A percentile compares a stretch with the other conserved stretches of the same genome.
Evolutionary conservation across 2,113 vertebrate species (phyloP).

Genomic region (Thunnus maccoyii): DNA sequence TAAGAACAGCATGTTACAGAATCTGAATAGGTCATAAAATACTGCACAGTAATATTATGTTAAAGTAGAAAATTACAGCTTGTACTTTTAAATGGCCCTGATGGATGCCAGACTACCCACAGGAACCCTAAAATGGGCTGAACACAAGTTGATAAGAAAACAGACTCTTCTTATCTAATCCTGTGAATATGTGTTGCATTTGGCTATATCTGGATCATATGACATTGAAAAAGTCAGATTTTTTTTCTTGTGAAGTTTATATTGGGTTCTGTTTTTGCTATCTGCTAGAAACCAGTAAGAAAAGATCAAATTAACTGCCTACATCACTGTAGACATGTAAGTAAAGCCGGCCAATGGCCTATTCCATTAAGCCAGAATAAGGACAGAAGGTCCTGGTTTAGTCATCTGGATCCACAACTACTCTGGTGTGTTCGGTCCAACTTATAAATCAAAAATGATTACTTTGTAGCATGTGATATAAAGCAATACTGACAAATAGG

Average conservation of each 20-base stretch:
- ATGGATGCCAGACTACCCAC: not conserved
- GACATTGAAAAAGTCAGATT: not conserved
- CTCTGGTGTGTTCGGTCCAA: constrained; percentile 35
- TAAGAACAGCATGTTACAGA: no score
- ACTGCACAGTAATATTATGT: no score
- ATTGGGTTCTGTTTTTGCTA: constrained; percentile 2
- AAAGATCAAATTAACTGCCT: constrained; percentile 17
- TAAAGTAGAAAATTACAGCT: no score
- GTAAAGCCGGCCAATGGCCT: constrained; percentile 24
- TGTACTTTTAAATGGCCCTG: no score
- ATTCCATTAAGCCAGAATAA: not conserved
- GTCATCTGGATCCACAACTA: constrained; percentile 46
- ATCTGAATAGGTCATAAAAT: no score
- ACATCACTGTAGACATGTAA: constrained; percentile 1
- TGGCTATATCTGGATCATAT: not conserved
- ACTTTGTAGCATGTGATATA: constrained; percentile 24
- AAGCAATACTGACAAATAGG: constrained; percentile 51
- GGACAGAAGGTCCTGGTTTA: constrained; percentile 44
- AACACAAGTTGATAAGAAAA: not conserved
- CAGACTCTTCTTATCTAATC: not conserved
- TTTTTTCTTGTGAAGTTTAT: not conserved
- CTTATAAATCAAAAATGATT: constrained; percentile 48
- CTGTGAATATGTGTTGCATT: not conserved
- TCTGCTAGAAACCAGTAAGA: constrained; percentile 23
- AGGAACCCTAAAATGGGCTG: not conserved